Base-by-base conservation (phyloP, 2,888 invertebrate species). In the Drosophila bunnanda region DNA sequence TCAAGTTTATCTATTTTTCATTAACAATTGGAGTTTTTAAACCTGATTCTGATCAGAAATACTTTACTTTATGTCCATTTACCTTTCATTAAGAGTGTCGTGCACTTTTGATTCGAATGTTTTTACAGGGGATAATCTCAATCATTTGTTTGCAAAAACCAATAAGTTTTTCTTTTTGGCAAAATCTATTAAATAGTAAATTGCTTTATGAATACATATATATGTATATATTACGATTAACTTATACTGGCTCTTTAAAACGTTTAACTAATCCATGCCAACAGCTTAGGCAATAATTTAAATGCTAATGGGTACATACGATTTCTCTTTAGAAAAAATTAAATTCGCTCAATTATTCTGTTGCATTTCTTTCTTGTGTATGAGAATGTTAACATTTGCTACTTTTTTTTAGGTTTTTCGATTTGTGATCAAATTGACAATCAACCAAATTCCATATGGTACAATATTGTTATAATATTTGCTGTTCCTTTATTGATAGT, bases 121-220 rank as follows among this genome's bases (percentile, higher is more conserved):
- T 57, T 59, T 53, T 53, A 32, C 52, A 59, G 52, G 25, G 32
- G 13, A 25, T 38, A 30, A 58, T 28, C 32, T 38, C 48, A 79
- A 79, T 57, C 72, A 62, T 64, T 82, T 65, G 61, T 57, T 82
- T 65, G 61, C 53, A 60, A 72, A 76, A 72, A 74, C 68, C 60
- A 81, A 71, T 73, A 61, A 65, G 57, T 64, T 54, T 67, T 53
- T 20, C 30, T 36, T n/a, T 34, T 52, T 75, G 69, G 76, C 72
- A 77, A 82, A 73, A 60, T 87, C 82, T 89, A 83, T 83, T 80
- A 76, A 70, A 83, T 88, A 85, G 82, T 83, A 76, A 89, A 88
- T 83, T 89, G 82, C 89, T 89, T 89, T 76, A 68, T 78, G 64
- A 81, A 73, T 74, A 70, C 64, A 61, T 52, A 43, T 34, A 36